Conservation (phyloP, 2,113 vertebrate species). For the Pseudopodoces humilis region DNA sequence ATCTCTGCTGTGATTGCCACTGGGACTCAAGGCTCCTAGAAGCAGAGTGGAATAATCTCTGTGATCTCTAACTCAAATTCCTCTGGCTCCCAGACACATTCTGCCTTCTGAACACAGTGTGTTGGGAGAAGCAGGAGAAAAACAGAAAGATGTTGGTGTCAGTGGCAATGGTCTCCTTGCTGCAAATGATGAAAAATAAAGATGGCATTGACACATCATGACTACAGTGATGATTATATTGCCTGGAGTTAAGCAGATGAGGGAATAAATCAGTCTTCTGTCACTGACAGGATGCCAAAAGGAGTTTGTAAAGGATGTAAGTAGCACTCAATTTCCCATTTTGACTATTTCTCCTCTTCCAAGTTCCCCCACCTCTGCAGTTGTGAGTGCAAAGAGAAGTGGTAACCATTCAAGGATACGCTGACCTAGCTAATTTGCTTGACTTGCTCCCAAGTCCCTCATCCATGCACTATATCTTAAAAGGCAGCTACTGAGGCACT, state of each 20-base stretch:
- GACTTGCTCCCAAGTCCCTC: constrained; percentile 7
- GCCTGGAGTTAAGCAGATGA: constrained; percentile 15
- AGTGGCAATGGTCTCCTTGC: neutral
- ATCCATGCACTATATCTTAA: neutral
- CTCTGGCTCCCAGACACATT: neutral
- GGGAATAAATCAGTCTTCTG: constrained; percentile 31
- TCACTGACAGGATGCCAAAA: constrained; percentile 8
- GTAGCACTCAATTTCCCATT: neutral
- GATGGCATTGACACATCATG: constrained; percentile 4
- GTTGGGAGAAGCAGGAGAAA: neutral
- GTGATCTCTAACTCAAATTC: neutral
- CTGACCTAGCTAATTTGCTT: constrained; percentile 26
- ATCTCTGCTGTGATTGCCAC: neutral
- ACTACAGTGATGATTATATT: neutral
- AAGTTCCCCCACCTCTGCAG: neutral
- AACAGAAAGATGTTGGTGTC: neutral
- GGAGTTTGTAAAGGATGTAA: neutral
- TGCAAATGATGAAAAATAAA: neutral
- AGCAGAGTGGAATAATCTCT: neutral
- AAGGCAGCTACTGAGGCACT: constrained; percentile 25
- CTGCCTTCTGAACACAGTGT: neutral
- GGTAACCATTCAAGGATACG: neutral
- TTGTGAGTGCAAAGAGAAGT: neutral
- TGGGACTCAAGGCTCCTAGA: neutral
- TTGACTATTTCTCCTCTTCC: constrained; percentile 6